Evolutionary conservation across 2,797 vertebrate species (phyloP).

Genomic region (Glossophaga mutica): DNA sequence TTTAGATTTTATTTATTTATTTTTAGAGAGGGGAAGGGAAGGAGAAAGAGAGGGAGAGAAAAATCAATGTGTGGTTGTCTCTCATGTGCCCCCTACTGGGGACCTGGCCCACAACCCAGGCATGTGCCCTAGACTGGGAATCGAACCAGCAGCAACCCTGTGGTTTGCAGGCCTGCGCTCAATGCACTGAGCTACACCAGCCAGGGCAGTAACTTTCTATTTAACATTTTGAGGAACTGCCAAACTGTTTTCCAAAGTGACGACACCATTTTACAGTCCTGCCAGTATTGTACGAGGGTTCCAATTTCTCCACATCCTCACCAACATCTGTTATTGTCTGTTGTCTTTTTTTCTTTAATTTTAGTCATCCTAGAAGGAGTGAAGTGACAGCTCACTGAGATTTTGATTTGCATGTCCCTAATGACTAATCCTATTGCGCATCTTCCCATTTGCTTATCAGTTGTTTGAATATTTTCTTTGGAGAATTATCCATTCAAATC

Average conservation of each 20-base stretch:
- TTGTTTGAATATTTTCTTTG: neutral
- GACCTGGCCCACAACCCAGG: no score
- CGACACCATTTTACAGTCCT: neutral
- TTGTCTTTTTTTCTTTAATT: neutral
- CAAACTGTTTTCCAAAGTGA: neutral
- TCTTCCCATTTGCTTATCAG: neutral
- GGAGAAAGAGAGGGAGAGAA: no score
- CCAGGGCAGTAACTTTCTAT: neutral
- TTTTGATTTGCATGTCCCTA: constrained; percentile 35
- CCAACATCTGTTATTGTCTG: neutral
- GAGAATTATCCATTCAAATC: constrained; percentile 19
- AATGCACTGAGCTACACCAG: no score
- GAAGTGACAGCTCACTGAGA: neutral
- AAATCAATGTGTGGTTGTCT: no score
- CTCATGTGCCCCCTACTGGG: no score
- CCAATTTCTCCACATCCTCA: neutral
- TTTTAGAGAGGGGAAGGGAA: no score
- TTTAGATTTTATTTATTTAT: no score
- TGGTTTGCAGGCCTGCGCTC: no score
- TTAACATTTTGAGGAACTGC: constrained; percentile 11
- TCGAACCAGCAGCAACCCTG: no score
- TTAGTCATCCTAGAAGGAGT: neutral
- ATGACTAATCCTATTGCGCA: neutral
- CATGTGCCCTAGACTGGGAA: no score
- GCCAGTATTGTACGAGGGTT: neutral